Percentiles rank a stretch among this genome's conserved stretches.
These are phyloP conservation scores for Sebastes kiyomatsui DNA, from an alignment of 2,797 vertebrate species.

Conservation along the genomic window DNA sequence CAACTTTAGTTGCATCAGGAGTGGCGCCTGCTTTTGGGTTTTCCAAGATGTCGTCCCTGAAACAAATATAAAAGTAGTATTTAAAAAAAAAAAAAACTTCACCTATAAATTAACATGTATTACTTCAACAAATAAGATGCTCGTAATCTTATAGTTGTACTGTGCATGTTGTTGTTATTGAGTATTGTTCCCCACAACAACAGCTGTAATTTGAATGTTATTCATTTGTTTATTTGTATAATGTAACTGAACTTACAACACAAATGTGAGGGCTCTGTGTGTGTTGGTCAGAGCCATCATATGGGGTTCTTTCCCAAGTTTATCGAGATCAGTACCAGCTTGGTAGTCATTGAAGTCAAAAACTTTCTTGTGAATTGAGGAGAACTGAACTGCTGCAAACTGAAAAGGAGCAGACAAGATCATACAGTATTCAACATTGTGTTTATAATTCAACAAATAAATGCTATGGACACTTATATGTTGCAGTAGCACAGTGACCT, in stretches of 20 bases:
- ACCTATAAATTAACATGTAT: neutral
- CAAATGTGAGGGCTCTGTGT: constrained; percentile 71
- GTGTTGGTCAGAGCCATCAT: constrained; percentile 75
- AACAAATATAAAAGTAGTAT: constrained; percentile 18
- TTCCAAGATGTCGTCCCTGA: constrained; percentile 72
- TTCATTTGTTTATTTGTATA: neutral
- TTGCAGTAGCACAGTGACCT: constrained; percentile 67
- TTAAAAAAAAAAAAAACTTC: neutral
- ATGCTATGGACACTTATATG: neutral
- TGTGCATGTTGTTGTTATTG: neutral
- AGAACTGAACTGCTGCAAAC: constrained; percentile 89
- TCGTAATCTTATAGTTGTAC: neutral
- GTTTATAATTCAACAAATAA: neutral
- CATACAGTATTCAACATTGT: neutral
- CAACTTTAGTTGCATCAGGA: constrained; percentile 79
- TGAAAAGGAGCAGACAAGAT: constrained; percentile 42
- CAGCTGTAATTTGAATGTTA: neutral
- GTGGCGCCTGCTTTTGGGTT: constrained; percentile 65
- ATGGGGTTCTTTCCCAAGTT: constrained; percentile 56
- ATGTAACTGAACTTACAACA: constrained; percentile 77
- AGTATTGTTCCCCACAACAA: neutral
- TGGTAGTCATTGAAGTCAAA: constrained; percentile 82
- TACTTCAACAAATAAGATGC: neutral
- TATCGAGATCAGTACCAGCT: neutral
- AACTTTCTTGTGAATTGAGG: neutral